These are phyloP conservation scores for Kobus ellipsiprymnus DNA, from an alignment of 2,113 vertebrate genomes.

Conservation along the genomic window DNA sequence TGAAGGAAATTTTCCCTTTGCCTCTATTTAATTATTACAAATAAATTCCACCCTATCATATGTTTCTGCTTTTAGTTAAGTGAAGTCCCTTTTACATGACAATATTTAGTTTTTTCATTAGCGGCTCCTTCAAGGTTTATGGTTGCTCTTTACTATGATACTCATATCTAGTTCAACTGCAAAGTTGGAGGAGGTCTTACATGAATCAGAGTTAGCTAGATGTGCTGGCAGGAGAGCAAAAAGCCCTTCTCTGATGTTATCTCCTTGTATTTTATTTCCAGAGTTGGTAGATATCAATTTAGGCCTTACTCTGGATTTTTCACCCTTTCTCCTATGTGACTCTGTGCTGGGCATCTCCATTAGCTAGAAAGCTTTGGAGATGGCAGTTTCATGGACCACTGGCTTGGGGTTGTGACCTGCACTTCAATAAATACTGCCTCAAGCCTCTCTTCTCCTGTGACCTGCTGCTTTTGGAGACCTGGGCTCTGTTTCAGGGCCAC, in stretches of 20 bases:
- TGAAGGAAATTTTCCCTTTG: constrained; percentile 9
- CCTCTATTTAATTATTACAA: background rate
- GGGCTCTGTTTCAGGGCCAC: constrained; percentile 49
- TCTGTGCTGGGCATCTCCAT: constrained; percentile 57
- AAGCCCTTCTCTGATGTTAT: constrained; percentile 29
- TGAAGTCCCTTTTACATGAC: background rate
- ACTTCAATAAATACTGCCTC: constrained; percentile 60
- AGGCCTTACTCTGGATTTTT: constrained; percentile 60
- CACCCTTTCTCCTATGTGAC: constrained; percentile 28
- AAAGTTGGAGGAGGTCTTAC: constrained; percentile 21
- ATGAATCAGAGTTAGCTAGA: constrained; percentile 28
- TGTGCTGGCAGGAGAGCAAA: background rate
- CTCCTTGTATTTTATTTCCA: constrained; percentile 34
- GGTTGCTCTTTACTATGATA: constrained; percentile 24
- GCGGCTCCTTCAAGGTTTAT: background rate
- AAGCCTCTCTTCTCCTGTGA: constrained; percentile 56
- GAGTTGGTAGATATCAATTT: constrained; percentile 51
- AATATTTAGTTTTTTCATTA: constrained; percentile 23
- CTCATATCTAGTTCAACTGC: background rate
- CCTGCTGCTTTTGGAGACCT: constrained; percentile 42
- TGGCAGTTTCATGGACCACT: constrained; percentile 66
- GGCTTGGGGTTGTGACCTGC: constrained; percentile 56
- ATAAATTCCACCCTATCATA: background rate
- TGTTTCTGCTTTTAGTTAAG: background rate
- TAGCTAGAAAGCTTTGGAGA: constrained; percentile 56